Base-by-base conservation (phyloP, 1,140 invertebrate species). In the Heliconius hermathena region DNA sequence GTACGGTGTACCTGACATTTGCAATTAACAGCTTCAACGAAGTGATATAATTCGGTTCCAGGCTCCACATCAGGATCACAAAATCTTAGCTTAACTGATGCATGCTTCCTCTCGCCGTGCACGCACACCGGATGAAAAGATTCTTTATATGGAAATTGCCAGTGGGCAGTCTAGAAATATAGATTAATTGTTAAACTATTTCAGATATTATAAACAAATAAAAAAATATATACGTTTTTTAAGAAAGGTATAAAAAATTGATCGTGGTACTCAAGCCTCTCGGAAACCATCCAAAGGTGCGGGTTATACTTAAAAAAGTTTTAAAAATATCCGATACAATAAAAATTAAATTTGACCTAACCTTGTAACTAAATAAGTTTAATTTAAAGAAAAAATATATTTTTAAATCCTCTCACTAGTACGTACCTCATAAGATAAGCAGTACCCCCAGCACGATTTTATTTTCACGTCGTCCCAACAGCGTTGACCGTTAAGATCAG, bases 111-210 rank as follows among this genome's bases (percentile, higher is more conserved):
- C 3, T 95, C 95, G 3, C 96, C 96, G 87, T 98, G 97, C 20
- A 97, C 96, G 91, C 98, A 98, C 1, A 98, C 97, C 0, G 97
- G 97, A 90, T 98, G 98, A 82, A 96, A 96, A 6, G 97, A 97
- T 52, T 96, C 95, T 90, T 98, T 98, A 88, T 96, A 98, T 0
- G 98, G 98, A 90, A 98, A 98, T 87, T 97, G 96, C 96, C 97
- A 98, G 91, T 98, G 97, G 0, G 97, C 96, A 77, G 98, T 97
- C 93, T 94, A 91, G 96, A 96, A 57, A 78, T 8, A 57, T 57
- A 22, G n/a, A 8, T 18, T n/a, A 22, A 9, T 57, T 57, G 18
- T 54, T 33, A 33, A 33, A 33, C 33, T 6, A 33, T 33, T 33
- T 33, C 33, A 6, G 0, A 6, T 33, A 33, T 5, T 6, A 33